Evolutionary conservation across 2,888 invertebrate species (phyloP).

Genomic region (Euplagia quadripunctaria): DNA sequence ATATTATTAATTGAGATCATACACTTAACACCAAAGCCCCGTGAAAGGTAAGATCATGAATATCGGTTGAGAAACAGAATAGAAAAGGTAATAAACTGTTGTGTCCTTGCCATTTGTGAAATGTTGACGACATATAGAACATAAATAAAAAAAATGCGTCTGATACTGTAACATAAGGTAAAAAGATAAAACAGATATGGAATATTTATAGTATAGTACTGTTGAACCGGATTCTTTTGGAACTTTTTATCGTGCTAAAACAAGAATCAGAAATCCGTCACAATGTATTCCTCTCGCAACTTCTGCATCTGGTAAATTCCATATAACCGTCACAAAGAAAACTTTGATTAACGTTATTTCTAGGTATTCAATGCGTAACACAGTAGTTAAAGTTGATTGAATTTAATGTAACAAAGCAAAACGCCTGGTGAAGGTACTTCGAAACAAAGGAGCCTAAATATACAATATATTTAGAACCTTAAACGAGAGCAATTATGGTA

Average conservation of each 20-base stretch:
- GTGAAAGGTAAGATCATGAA: no score
- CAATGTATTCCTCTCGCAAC: not conserved
- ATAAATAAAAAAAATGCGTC: no score
- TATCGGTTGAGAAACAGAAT: no score
- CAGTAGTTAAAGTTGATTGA: not conserved
- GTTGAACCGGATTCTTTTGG: no score
- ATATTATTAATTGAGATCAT: no score
- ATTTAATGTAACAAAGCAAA: not conserved
- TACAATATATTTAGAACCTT: not conserved
- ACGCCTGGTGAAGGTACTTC: slow-evolving; percentile 7
- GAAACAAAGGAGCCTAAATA: slow-evolving; percentile 4
- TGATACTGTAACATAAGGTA: no score
- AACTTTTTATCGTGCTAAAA: not conserved
- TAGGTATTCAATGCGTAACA: not conserved
- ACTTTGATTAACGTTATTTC: not conserved
- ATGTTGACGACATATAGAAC: no score
- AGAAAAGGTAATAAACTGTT: no score
- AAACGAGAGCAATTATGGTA: not conserved
- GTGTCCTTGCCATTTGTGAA: no score
- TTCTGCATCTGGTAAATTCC: not conserved
- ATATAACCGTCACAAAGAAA: slow-evolving; percentile 2
- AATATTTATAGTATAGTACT: no score
- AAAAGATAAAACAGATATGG: no score
- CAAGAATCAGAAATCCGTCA: not conserved
- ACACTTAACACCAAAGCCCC: no score